These are phyloP conservation scores for Muntiacus muntjak DNA, from an alignment of 2,113 vertebrate species.

Conservation along the genomic window DNA sequence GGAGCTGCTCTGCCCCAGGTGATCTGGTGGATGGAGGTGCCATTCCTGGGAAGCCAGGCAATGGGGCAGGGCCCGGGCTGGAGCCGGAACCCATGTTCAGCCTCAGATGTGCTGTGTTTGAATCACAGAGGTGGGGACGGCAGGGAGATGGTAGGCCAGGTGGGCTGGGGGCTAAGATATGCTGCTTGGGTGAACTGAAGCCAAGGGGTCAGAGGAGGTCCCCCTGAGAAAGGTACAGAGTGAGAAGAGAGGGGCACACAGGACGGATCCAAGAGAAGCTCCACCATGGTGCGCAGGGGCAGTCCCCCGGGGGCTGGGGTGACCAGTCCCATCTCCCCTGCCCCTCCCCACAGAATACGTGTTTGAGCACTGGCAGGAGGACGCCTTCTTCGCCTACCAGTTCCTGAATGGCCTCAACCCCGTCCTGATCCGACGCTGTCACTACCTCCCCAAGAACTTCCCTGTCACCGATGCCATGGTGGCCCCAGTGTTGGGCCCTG, in stretches of 20 bases:
- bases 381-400: conserved; percentile 85
- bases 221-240: neutral
- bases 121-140: neutral
- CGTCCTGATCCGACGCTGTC: conserved; percentile 47
- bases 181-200: neutral
- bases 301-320: neutral
- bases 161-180: neutral
- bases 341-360: conserved; percentile 75
- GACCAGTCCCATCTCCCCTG: conserved; percentile 28
- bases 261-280: neutral
- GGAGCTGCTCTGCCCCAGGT: neutral
- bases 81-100: neutral
- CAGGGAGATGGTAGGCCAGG: neutral
- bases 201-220: neutral
- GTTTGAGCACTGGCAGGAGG: conserved; percentile 81
- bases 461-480: conserved; percentile 80
- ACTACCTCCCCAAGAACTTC: conserved; percentile 50
- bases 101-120: neutral
- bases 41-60: neutral
- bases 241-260: neutral
- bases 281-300: neutral
- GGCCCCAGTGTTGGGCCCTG: conserved; percentile 73
- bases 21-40: neutral
- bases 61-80: neutral
- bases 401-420: conserved; percentile 75